Evolutionary conservation across 2,797 vertebrate species (phyloP), one percentile per base, ranked within the genome.

Genomic region (Hipposideros larvatus): DNA sequence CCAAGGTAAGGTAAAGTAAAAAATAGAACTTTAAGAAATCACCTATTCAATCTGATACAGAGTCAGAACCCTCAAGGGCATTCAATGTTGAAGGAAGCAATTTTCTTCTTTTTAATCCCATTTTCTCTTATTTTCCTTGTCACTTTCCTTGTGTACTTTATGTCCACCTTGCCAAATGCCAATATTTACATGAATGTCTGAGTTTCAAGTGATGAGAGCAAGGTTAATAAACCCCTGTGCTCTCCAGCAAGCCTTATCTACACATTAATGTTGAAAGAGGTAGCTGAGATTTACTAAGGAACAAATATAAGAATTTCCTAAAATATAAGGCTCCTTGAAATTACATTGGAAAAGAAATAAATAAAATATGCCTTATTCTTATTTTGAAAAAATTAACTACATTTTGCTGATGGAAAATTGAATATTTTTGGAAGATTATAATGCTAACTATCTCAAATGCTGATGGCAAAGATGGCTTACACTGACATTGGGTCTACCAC

Each of bases 11-110:
- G 4, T 70, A 22, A 91, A 87, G 80, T 68, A 4, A 75, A 70
- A 92, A 94, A 61, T 11, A 84, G 18, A 92, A 51, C n/a, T 84
- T 84, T 28, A 90, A 82, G 57, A 96, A 83, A 66, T 68, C 21
- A n/a, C 37, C 53, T 66, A 31, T 15, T 90, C 10, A 70, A 68
- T 79, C 31, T 92, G 28, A 65, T 79, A 70, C 2, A 59, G 11
- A 11, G 70, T 7, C 57, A 65, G 70, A 66, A 59, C 37, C 8
- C 2, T 61, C 16, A 66, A 55, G 4, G 9, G 18, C 3, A 48
- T 77, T 90, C 18, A 6, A 0, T 31, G 31, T 41, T 61, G 61
- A 88, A 71, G 8, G 7, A 84, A 77, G 28, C 13, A 71, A 31
- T 66, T 93, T 95, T 90, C 26, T 73, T 95, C 55, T 59, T 80